A percentile compares a stretch with the other conserved stretches of the same genome.
Conservation (phyloP, 2,113 vertebrate species). For the Ciconia boyciana region DNA sequence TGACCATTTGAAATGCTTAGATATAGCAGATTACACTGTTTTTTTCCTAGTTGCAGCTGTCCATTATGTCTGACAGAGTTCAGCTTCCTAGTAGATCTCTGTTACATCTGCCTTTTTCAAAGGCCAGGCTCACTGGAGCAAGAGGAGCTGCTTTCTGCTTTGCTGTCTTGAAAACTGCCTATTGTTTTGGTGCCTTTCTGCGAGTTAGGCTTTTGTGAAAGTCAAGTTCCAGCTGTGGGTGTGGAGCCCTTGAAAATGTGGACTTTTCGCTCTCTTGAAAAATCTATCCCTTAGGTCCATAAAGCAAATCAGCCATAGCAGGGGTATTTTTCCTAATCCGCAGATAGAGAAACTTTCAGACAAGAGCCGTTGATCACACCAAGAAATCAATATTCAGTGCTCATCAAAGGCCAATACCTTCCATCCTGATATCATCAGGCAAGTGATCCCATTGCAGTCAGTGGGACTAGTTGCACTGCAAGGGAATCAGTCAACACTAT, state of each 20-base stretch:
- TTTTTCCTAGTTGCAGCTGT: not conserved
- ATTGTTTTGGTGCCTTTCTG: not conserved
- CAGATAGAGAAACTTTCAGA: not conserved
- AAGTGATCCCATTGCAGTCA: not conserved
- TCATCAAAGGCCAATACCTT: not conserved
- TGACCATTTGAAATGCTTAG: not conserved
- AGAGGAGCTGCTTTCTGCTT: not conserved
- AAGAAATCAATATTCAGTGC: not conserved
- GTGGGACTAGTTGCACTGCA: not conserved
- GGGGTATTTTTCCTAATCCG: not conserved
- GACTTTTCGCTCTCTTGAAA: not conserved
- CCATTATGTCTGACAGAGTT: not conserved
- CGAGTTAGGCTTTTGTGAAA: not conserved
- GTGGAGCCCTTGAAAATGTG: not conserved
- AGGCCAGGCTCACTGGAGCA: not conserved
- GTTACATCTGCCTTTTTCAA: not conserved
- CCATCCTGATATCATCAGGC: not conserved
- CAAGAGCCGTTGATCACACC: conserved; percentile 10
- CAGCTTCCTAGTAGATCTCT: not conserved
- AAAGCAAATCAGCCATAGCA: not conserved
- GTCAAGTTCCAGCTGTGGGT: not conserved
- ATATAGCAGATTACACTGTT: not conserved
- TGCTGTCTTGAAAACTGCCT: not conserved
- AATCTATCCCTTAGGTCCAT: not conserved
- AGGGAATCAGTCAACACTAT: not conserved